phyloP scores from a whole-genome alignment of 2,888 invertebrate species.

The Cataglyphis livida region DNA sequence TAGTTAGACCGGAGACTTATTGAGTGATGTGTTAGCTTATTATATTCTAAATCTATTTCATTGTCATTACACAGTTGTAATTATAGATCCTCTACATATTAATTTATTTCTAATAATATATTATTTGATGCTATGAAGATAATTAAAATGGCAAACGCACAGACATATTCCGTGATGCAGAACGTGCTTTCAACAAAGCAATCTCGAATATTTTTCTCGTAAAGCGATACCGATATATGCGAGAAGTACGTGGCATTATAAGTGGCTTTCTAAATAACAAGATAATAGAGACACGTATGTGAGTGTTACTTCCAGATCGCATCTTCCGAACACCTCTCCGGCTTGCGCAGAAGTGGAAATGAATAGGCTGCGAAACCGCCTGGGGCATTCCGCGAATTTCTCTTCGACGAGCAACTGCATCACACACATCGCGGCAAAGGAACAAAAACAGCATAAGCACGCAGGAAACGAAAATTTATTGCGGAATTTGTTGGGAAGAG shows the following conservation, averaged over 20 bases:
- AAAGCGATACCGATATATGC: not conserved
- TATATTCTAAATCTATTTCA: not conserved
- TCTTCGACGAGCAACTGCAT: conserved; percentile 44
- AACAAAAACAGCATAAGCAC: conserved; percentile 35
- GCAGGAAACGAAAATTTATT: conserved; percentile 69
- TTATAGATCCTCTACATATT: not conserved
- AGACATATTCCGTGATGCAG: not conserved
- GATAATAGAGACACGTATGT: conserved; percentile 60
- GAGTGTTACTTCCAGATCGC: conserved; percentile 44
- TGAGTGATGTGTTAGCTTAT: not conserved
- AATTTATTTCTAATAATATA: conserved; percentile 25
- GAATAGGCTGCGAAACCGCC: conserved; percentile 48
- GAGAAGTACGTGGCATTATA: conserved; percentile 24
- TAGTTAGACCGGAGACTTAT: too few relatives aligned
- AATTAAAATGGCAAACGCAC: conserved; percentile 29
- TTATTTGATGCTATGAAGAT: not conserved
- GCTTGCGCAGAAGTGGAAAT: conserved; percentile 57
- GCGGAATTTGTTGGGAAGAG: conserved; percentile 68
- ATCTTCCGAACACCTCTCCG: conserved; percentile 47
- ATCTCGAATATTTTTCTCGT: conserved; percentile 18
- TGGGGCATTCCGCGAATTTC: conserved; percentile 65
- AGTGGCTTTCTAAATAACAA: conserved; percentile 58
- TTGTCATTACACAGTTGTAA: not conserved
- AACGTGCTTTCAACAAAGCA: not conserved
- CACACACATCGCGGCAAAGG: conserved; percentile 16